Percentiles rank a stretch among this genome's conserved stretches.
Conservation (phyloP, 2,113 vertebrate species). For the Romanogobio albipinnatus region DNA sequence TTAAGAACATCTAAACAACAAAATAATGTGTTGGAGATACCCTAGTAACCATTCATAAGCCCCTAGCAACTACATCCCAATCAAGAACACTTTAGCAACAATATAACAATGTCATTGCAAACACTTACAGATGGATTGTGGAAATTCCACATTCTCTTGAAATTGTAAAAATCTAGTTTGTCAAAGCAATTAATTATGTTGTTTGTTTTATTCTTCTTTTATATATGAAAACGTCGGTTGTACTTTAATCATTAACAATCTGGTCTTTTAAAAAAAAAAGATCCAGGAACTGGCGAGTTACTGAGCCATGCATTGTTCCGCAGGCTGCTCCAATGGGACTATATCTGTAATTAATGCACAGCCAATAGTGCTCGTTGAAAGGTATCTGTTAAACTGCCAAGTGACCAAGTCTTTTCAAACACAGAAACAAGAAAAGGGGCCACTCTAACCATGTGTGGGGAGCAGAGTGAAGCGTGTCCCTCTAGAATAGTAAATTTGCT, state of each 20-base stretch:
- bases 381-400: slow-evolving; percentile 11
- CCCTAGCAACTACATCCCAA: too few relatives aligned
- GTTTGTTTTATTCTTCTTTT: background rate
- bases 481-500: background rate
- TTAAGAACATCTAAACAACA: too few relatives aligned
- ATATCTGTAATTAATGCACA: slow-evolving; percentile 24
- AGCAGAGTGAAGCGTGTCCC: slow-evolving; percentile 6
- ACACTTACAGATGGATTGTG: background rate
- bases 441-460: background rate
- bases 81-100: background rate
- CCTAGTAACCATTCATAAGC: too few relatives aligned
- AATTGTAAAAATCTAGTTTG: background rate
- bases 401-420: slow-evolving; percentile 13
- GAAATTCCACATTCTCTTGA: background rate
- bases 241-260: background rate
- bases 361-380: background rate
- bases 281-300: background rate
- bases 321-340: slow-evolving; percentile 1
- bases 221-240: background rate
- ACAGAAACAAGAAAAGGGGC: background rate
- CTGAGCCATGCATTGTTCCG: background rate
- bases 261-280: background rate
- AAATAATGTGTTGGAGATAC: too few relatives aligned
- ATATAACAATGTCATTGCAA: background rate
- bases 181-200: background rate